Conservation (phyloP, 1,140 invertebrate genomes). For the Melanaphis sacchari region DNA sequence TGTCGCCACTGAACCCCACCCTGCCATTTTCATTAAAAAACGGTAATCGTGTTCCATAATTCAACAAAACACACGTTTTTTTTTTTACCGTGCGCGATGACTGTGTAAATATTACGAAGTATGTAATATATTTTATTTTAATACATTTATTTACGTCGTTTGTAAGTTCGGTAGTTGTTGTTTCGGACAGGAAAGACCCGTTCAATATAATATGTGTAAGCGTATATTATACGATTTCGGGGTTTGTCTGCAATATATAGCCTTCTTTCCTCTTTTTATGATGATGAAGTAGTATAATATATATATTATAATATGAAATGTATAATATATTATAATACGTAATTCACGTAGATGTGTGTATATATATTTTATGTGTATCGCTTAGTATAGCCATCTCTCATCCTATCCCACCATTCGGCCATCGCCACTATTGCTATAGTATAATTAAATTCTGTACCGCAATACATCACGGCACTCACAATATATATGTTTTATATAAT, state of each 20-base stretch:
- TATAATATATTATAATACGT: not conserved
- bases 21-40: not conserved
- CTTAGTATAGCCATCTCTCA: not conserved
- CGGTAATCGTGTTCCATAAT: not conserved
- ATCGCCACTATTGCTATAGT: not conserved
- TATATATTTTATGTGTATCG: not conserved
- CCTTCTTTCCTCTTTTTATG: conserved; percentile 19
- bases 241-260: not conserved
- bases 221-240: no score
- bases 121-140: not conserved
- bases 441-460: conserved; percentile 8
- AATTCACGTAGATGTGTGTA: not conserved
- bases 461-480: not conserved
- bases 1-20: not conserved
- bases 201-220: not conserved
- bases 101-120: not conserved
- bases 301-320: no score
- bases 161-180: not conserved
- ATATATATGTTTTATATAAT: no score
- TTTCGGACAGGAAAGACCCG: conserved; percentile 41
- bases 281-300: not conserved
- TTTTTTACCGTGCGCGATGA: not conserved
- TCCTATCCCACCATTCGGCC: not conserved
- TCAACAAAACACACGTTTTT: not conserved
- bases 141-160: not conserved